These are phyloP conservation scores for Periphyllus acericola DNA, from an alignment of 2,888 invertebrate genomes.

Conservation along the genomic window DNA sequence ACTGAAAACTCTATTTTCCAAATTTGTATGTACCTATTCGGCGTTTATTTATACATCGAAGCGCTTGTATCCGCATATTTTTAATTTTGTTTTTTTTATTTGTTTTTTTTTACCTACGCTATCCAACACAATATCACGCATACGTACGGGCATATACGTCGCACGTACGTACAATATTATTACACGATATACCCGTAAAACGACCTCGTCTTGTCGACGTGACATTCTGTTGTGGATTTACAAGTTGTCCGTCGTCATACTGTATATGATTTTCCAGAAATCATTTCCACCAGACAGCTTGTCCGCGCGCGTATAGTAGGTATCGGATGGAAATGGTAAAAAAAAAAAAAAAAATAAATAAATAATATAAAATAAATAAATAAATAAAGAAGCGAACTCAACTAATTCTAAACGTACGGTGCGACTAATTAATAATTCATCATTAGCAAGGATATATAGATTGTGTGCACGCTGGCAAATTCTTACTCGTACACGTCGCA, in stretches of 20 bases:
- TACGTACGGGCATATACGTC: not conserved
- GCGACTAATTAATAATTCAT: slow-evolving; percentile 60
- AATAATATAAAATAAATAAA: not conserved
- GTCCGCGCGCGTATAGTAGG: not conserved
- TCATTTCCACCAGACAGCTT: slow-evolving; percentile 48
- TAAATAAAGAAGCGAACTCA: slow-evolving; percentile 27
- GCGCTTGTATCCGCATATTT: not conserved
- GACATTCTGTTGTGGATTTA: slow-evolving; percentile 38
- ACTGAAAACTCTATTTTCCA: too few species aligned
- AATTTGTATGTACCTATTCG: too few species aligned
- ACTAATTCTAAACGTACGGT: slow-evolving; percentile 36
- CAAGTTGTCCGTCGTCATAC: slow-evolving; percentile 6
- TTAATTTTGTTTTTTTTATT: not conserved
- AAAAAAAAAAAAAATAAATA: not conserved
- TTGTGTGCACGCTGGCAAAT: slow-evolving; percentile 30
- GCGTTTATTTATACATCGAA: too few species aligned
- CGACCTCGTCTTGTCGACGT: slow-evolving; percentile 37
- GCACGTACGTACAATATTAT: not conserved
- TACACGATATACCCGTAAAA: slow-evolving; percentile 24
- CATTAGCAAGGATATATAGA: slow-evolving; percentile 50
- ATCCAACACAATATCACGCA: not conserved
- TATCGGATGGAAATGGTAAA: not conserved
- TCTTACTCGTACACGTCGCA: slow-evolving; percentile 42
- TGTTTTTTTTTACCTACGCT: not conserved
- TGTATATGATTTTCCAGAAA: slow-evolving; percentile 45